These are phyloP conservation scores for Sebastes diploproa DNA, from an alignment of 2,797 vertebrate genomes.

Conservation along the genomic window DNA sequence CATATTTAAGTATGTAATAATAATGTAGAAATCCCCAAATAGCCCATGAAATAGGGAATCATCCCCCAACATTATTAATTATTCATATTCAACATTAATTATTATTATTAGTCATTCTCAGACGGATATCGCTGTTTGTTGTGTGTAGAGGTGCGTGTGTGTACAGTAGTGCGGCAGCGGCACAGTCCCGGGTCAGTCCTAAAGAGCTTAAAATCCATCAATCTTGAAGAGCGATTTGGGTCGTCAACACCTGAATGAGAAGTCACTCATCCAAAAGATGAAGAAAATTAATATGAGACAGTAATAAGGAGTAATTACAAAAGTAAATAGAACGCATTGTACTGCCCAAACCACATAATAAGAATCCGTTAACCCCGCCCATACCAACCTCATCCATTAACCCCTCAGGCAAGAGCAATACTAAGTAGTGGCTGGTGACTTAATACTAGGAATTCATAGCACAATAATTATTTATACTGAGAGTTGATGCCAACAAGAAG, in stretches of 20 bases:
- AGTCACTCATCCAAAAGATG: background rate
- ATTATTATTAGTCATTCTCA: no score
- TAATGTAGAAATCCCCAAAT: no score
- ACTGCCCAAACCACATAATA: constrained; percentile 5
- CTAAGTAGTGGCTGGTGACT: background rate
- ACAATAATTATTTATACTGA: background rate
- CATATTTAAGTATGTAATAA: no score
- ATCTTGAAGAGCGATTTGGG: background rate
- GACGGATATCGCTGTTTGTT: no score
- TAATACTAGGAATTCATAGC: background rate
- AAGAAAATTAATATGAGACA: background rate
- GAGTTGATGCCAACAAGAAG: background rate
- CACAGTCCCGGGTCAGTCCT: background rate
- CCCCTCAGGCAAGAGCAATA: constrained; percentile 2
- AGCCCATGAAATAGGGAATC: no score
- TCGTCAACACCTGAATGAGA: background rate
- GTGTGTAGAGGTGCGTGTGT: no score
- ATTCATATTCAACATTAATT: no score
- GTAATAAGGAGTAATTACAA: background rate
- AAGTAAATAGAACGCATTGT: constrained; percentile 2
- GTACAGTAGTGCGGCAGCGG: no score
- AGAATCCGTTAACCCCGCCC: background rate
- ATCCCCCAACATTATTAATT: no score
- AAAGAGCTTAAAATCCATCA: background rate
- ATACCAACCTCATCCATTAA: constrained; percentile 2